Base-by-base conservation (phyloP, 2,113 vertebrate species). In the Poecile atricapillus region DNA sequence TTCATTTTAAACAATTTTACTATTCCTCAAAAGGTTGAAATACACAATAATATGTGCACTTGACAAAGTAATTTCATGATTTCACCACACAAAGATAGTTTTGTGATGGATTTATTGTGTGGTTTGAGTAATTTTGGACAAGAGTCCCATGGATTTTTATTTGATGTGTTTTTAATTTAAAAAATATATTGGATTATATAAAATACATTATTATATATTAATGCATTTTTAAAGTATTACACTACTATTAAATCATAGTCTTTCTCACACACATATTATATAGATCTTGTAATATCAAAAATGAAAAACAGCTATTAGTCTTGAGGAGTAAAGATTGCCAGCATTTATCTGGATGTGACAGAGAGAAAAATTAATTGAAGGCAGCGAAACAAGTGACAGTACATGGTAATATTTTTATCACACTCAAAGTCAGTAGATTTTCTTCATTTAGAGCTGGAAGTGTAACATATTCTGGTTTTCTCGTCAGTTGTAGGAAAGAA, bases 301-400 rank as follows among this genome's bases (percentile, higher is more conserved):
- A 91, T 95, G 90, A 93, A 75, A 90, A 96, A 67, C 44, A 88
- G 85, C 79, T 71, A 77, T 64, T 44, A 82, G 64, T 65, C 71
- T 80, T 70, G 84, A 95, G 63, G 43, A 88, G 79, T 90, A 65
- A 79, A 63, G 88, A 95, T 80, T 90, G 87, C 81, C 87, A 59
- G 75, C 84, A 79, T 95, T 96, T 91, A 94, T 96, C 95, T 96
- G 92, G 79, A 78, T 93, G 58, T 94, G 93, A 71, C 93, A 90
- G 88, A 83, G 78, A 71, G 78, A 85, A 93, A 82, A 95, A 96
- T 70, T 95, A 94, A 93, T 88, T 81, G 93, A 86, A 92, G n/a
- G 76, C 82, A 59, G 33, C 3, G 11, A 70, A 83, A 52, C 41
- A 92, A 92, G 17, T 83, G 91, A 64, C 87, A 78, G 71, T 47